Percentiles rank a stretch among this genome's conserved stretches.
phyloP scores from a whole-genome alignment of 2,113 vertebrate genomes.

The Chunga burmeisteri region DNA sequence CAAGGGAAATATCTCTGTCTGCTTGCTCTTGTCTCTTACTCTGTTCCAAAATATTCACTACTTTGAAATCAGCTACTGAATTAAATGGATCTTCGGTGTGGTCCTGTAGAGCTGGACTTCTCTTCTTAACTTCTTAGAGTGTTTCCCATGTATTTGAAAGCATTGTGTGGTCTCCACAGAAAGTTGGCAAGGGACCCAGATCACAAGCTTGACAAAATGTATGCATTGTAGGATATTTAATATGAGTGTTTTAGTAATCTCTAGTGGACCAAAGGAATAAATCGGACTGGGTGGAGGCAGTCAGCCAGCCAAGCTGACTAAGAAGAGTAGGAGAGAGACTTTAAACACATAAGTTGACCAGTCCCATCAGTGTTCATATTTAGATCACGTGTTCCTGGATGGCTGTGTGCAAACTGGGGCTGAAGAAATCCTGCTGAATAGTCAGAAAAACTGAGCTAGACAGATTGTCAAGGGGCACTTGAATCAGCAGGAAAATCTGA shows the following conservation, averaged over 20 bases:
- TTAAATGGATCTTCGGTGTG: neutral
- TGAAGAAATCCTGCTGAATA: neutral
- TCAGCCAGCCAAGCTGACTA: neutral
- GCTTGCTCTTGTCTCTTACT: neutral
- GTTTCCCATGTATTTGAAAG: slow-evolving; percentile 1
- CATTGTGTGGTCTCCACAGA: slow-evolving; percentile 45
- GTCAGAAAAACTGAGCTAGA: neutral
- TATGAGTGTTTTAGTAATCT: slow-evolving; percentile 12
- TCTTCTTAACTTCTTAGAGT: neutral
- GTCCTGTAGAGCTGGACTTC: neutral
- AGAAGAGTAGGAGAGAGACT: neutral
- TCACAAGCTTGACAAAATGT: slow-evolving; percentile 3
- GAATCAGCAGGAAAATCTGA: neutral
- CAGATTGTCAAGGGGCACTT: neutral
- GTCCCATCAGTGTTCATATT: neutral
- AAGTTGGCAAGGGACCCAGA: neutral
- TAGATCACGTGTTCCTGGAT: neutral
- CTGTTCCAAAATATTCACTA: neutral
- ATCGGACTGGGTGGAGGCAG: neutral
- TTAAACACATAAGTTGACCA: neutral
- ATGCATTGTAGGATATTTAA: neutral
- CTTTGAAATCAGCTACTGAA: neutral
- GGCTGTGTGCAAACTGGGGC: neutral
- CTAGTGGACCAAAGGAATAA: neutral
- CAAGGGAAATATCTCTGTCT: neutral